Evolutionary conservation across 2,113 vertebrate genomes (phyloP).

Genomic region (Budorcas taxicolor): DNA sequence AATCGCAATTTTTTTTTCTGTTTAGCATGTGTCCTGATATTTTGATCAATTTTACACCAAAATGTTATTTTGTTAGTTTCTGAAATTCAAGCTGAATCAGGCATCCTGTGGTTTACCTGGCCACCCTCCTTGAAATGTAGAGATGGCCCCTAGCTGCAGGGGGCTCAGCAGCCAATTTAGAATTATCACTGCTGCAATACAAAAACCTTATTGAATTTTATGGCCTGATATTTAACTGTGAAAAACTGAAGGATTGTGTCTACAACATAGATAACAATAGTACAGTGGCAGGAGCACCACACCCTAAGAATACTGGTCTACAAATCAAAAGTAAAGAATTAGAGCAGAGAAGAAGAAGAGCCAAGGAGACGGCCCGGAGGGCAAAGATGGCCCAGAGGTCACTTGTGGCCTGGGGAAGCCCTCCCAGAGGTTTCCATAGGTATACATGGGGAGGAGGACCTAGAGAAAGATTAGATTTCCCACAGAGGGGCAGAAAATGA

Average conservation of each 20-base stretch:
- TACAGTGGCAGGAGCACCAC: neutral
- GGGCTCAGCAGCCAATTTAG: neutral
- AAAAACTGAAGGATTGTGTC: neutral
- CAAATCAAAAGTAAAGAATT: neutral
- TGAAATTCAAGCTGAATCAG: neutral
- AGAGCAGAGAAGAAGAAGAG: neutral
- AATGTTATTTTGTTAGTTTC: neutral
- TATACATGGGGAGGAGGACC: rapidly evolving
- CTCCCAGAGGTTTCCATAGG: neutral
- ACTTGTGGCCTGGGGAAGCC: rapidly evolving
- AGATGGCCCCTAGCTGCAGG: neutral
- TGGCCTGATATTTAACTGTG: neutral
- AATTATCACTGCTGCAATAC: neutral
- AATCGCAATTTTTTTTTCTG: neutral
- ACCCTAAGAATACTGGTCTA: neutral
- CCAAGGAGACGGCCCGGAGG: neutral
- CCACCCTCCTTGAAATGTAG: neutral
- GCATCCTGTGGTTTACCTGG: neutral
- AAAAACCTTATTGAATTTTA: neutral
- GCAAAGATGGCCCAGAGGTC: neutral
- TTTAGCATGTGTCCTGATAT: neutral
- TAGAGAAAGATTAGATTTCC: neutral
- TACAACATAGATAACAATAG: neutral
- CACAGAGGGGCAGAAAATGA: neutral
- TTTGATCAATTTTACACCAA: neutral